These are phyloP conservation scores for Melinaea marsaeus DNA, from an alignment of 2,888 invertebrate species.

Conservation along the genomic window DNA sequence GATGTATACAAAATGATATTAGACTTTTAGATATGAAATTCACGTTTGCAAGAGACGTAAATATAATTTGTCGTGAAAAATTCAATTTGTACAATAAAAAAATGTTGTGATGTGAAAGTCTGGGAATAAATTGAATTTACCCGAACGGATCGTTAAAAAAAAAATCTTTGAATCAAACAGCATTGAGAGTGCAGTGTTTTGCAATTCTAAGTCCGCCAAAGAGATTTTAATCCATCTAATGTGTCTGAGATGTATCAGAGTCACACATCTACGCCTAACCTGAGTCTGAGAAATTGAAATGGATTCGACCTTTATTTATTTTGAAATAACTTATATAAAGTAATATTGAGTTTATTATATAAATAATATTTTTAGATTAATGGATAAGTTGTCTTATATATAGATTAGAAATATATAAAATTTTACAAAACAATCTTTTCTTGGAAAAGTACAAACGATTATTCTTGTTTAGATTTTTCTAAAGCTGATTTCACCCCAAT, in stretches of 20 bases:
- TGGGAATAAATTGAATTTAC: constrained; percentile 31
- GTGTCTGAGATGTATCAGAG: constrained; percentile 48
- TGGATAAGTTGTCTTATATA: too few species aligned
- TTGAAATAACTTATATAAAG: neutral
- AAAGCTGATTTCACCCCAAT: constrained; percentile 21
- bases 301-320: constrained; percentile 25
- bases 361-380: neutral
- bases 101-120: constrained; percentile 19
- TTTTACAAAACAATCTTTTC: constrained; percentile 6
- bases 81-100: constrained; percentile 18
- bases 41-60: constrained; percentile 1
- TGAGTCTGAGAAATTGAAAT: constrained; percentile 23
- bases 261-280: constrained; percentile 17
- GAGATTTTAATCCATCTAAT: constrained; percentile 73
- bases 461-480: constrained; percentile 12
- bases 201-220: constrained; percentile 70
- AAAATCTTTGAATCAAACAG: constrained; percentile 58
- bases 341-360: neutral
- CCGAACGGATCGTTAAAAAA: constrained; percentile 25
- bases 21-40: neutral
- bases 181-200: constrained; percentile 66
- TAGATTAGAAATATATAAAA: too few species aligned
- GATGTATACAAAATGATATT: neutral
- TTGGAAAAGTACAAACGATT: constrained; percentile 14
- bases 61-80: constrained; percentile 18